Evolutionary conservation across 2,797 vertebrate genomes (phyloP), one percentile per base, ranked within the genome.

Genomic region (Platalea minor): DNA sequence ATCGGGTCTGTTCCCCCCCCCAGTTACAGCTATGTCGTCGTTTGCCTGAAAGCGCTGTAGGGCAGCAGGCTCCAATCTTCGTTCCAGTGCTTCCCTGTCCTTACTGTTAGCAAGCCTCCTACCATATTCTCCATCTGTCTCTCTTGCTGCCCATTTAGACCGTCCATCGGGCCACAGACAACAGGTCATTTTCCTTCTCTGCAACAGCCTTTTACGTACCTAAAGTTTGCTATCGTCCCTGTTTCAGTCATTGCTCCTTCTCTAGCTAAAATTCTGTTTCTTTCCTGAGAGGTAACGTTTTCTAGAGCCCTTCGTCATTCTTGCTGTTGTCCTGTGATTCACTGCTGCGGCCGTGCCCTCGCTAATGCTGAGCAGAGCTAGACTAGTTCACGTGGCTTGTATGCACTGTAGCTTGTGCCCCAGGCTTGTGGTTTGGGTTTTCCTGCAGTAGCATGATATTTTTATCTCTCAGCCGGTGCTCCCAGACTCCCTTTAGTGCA

Each of bases 121-220:
- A 2, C 61, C 31, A 0, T 3, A 0, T 37, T 67, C 25, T 39
- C 45, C 39, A 8, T 7, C 13, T 29, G 5, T 48, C 14, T 54
- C 41, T 31, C 13, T 14, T 29, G 41, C 29, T 76, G 74, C 41
- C 56, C 16, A 0, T 17, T 63, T 21, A 14, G 5, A 11, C 35
- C 25, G 18, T 20, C 17, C 1, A 0, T 15, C 54, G 72, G 39
- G 25, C 43, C 9, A 12, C 50, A 23, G 46, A 37, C 13, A 35
- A 24, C 9, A 17, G 11, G 17, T 46, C 46, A 4, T 39, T 82
- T 59, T 50, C 54, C 6, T 57, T 61, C 17, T 53, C 0, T 63
- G 26, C 28, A 18, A 10, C 33, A 50, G 26, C 46, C 56, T 68
- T 65, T 28, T 13, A 17, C 1, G 0, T 6, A 9, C 43, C 11